Conservation (phyloP, 2,797 vertebrate genomes). For the Microctenopoma stevenorrisi region DNA sequence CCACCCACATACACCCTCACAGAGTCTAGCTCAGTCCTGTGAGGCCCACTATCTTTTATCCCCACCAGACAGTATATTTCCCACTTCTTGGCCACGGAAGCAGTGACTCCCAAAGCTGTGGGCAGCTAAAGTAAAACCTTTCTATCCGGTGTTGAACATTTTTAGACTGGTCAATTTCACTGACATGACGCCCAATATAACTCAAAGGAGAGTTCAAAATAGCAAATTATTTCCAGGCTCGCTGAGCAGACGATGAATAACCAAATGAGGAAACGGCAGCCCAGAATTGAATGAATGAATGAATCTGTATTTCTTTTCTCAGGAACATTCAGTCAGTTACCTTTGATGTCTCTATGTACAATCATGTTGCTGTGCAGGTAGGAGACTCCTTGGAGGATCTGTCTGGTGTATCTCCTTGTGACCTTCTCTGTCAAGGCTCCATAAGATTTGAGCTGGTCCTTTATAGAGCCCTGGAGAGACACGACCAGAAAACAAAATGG, state of each 20-base stretch:
- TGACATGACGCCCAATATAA: constrained; percentile 61
- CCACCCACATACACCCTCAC: constrained; percentile 58
- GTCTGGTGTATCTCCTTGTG: constrained; percentile 90
- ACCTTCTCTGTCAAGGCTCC: constrained; percentile 94
- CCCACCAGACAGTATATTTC: constrained; percentile 64
- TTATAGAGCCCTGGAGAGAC: constrained; percentile 82
- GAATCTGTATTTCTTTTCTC: constrained; percentile 18
- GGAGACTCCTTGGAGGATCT: constrained; percentile 93
- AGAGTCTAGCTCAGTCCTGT: constrained; percentile 46
- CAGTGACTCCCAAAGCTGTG: constrained; percentile 62
- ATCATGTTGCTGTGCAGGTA: constrained; percentile 97
- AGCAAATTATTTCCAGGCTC: constrained; percentile 57
- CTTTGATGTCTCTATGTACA: constrained; percentile 95
- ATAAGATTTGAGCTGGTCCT: constrained; percentile 91
- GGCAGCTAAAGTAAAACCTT: constrained; percentile 69
- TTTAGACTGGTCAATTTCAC: constrained; percentile 68
- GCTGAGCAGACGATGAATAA: constrained; percentile 36
- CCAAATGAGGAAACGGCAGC: constrained; percentile 50
- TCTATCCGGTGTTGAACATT: constrained; percentile 68
- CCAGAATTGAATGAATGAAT: constrained; percentile 49
- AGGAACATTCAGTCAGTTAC: constrained; percentile 66
- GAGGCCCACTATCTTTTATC: constrained; percentile 64
- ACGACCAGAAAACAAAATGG: background rate
- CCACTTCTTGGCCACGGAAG: constrained; percentile 48
- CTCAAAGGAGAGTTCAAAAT: constrained; percentile 61